Evolutionary conservation across 2,113 vertebrate genomes (phyloP).

Genomic region (Fregetta grallaria): DNA sequence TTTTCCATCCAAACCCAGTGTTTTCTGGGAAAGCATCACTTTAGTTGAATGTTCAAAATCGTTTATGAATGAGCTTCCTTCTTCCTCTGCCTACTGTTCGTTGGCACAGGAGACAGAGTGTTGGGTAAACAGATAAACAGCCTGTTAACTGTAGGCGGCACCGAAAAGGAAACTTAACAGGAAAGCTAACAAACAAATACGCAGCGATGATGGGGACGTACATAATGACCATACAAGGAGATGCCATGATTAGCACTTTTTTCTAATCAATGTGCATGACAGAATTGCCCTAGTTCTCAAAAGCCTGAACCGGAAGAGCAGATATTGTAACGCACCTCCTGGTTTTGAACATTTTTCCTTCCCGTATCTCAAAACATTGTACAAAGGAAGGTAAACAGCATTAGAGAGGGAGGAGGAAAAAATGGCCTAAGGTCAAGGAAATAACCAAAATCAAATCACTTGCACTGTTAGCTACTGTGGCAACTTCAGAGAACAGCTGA

Average conservation of each 20-base stretch:
- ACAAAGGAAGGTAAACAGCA: not conserved
- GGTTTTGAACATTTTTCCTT: not conserved
- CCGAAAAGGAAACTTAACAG: not conserved
- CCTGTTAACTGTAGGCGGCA: not conserved
- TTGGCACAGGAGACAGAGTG: not conserved
- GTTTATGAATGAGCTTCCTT: not conserved
- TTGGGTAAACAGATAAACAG: conserved; percentile 3
- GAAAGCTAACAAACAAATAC: not conserved
- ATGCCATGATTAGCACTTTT: accelerated
- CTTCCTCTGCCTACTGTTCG: not conserved
- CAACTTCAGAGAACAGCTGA: not conserved
- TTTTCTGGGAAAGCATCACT: not conserved
- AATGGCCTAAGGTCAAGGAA: not conserved
- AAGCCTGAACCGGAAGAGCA: not conserved
- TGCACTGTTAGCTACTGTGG: not conserved
- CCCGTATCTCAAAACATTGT: not conserved
- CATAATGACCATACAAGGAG: not conserved
- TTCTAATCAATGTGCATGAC: not conserved
- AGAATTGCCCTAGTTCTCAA: not conserved
- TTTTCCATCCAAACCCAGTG: not conserved
- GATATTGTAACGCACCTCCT: not conserved
- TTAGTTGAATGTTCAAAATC: not conserved
- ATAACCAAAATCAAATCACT: not conserved
- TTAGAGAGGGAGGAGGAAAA: not conserved
- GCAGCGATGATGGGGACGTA: not conserved